Evolutionary conservation across 2,888 invertebrate genomes (phyloP).

Genomic region (Pheosia tremula): DNA sequence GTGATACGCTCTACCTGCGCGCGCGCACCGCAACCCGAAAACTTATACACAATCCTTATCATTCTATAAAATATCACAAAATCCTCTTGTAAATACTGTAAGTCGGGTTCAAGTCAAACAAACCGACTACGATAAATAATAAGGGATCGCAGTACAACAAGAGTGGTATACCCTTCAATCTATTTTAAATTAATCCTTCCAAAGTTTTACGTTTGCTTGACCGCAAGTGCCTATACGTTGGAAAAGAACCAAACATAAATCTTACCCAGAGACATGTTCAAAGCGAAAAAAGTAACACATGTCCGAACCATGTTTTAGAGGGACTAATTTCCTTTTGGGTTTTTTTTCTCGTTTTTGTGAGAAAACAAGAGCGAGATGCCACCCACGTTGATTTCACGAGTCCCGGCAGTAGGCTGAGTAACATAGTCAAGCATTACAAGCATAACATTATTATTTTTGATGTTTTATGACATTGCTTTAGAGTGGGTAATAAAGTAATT

Average conservation of each 20-base stretch:
- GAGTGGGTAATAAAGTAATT: too few relatives aligned
- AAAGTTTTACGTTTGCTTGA: conserved; percentile 61
- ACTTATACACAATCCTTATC: conserved; percentile 69
- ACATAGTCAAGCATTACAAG: conserved; percentile 46
- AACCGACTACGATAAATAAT: conserved; percentile 57
- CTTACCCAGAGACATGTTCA: conserved; percentile 72
- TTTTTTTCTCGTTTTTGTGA: conserved; percentile 66
- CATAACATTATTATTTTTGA: not conserved
- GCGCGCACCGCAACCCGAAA: conserved; percentile 35
- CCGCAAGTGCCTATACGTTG: conserved; percentile 67
- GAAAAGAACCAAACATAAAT: conserved; percentile 75
- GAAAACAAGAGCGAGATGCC: conserved; percentile 70
- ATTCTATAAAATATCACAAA: conserved; percentile 70
- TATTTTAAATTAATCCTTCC: conserved; percentile 59
- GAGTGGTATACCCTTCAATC: conserved; percentile 29
- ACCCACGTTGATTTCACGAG: conserved; percentile 74
- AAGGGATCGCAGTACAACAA: conserved; percentile 12
- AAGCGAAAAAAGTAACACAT: conserved; percentile 84
- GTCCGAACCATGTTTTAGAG: conserved; percentile 80
- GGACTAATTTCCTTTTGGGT: conserved; percentile 80
- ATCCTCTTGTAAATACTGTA: conserved; percentile 64
- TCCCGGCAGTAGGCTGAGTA: conserved; percentile 42
- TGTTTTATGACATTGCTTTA: too few relatives aligned
- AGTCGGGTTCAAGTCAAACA: conserved; percentile 66
- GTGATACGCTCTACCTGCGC: conserved; percentile 76